Base-by-base conservation (phyloP, 2,113 vertebrate genomes). In the Mormyrus iriodes region DNA sequence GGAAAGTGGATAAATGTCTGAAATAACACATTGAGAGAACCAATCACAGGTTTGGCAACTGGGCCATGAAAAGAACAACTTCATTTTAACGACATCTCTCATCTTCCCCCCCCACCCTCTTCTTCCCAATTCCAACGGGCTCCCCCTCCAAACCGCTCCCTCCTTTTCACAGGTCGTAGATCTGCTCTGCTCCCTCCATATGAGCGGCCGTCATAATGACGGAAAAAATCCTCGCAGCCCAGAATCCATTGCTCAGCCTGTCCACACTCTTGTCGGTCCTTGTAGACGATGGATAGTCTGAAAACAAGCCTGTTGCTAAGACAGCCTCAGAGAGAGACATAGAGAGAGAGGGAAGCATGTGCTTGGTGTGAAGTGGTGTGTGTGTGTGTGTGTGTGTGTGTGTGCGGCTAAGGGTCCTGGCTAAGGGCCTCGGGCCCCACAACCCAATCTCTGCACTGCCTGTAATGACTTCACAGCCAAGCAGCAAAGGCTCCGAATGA, bases 51-150 rank as follows among this genome's bases (percentile, higher is more conserved):
- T 85, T 46, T 92, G 86, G 90, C 88, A 91, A 90, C 53, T 55
- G 39, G 88, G 90, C 87, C 90, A 90, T 90, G 58, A 91, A 90
- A 91, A 92, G 87, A 90, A 90, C 90, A 90, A 90, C 90, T 90
- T 86, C 19, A 89, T 91, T 91, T 90, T 44, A 90, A 69, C 88
- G 83, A 79, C 44, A 58, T 48, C 69, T 79, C 52, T n/a, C 12
- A 19, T 19, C 42, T 86, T 52, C 39, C 73, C 52, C 6, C 21
- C 27, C n/a, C 69, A 42, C 61, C 76, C 5, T 48, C 86, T 44
- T n/a, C 58, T 12, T 65, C 58, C 9, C 24, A 3, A 21, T 76
- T 76, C 31, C 69, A 76, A 35, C 13, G 3, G 15, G 8, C 31
- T 88, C n/a, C 39, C 85, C 53, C 10, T n/a, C 27, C 39, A 61